Evolutionary conservation across 2,888 invertebrate species (phyloP).

Genomic region (Sinentomon sp.): DNA sequence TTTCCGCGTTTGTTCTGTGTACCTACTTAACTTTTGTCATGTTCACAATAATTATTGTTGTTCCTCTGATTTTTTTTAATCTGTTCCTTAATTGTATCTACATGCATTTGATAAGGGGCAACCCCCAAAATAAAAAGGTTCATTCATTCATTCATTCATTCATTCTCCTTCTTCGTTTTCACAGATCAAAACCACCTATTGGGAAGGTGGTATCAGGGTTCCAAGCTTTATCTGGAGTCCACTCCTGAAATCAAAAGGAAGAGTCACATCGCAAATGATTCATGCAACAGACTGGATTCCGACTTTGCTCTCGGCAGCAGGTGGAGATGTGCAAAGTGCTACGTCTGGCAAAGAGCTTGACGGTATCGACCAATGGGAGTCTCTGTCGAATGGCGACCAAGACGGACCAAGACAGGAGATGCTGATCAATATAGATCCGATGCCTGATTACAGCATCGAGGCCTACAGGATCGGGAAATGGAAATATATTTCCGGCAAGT

Average conservation of each 20-base stretch:
- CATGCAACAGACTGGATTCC: slow-evolving; percentile 15
- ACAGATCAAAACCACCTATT: slow-evolving; percentile 14
- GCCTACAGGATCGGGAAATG: slow-evolving; percentile 41
- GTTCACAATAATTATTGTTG: no score
- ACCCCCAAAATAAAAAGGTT: no score
- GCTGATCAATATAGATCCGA: slow-evolving; percentile 68
- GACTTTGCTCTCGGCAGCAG: slow-evolving; percentile 14
- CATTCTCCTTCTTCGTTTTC: no score
- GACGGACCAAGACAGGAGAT: slow-evolving; percentile 35
- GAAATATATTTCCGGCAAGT: slow-evolving; percentile 46
- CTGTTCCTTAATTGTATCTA: no score
- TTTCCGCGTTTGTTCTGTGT: no score
- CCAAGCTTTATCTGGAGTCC: slow-evolving; percentile 14
- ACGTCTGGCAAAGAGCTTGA: no score
- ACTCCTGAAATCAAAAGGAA: slow-evolving; percentile 7
- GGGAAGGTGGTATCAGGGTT: slow-evolving; percentile 15
- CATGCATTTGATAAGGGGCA: no score
- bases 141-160: no score
- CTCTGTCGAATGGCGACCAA: slow-evolving; percentile 29
- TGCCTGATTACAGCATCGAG: slow-evolving; percentile 35
- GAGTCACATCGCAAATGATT: slow-evolving; percentile 13
- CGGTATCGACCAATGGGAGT: slow-evolving; percentile 45
- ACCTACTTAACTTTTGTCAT: no score
- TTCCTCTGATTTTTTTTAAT: no score
- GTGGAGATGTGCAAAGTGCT: slow-evolving; percentile 6